These are phyloP conservation scores for Trichonephila clavipes DNA, from an alignment of 1,140 invertebrate species.

Conservation along the genomic window DNA sequence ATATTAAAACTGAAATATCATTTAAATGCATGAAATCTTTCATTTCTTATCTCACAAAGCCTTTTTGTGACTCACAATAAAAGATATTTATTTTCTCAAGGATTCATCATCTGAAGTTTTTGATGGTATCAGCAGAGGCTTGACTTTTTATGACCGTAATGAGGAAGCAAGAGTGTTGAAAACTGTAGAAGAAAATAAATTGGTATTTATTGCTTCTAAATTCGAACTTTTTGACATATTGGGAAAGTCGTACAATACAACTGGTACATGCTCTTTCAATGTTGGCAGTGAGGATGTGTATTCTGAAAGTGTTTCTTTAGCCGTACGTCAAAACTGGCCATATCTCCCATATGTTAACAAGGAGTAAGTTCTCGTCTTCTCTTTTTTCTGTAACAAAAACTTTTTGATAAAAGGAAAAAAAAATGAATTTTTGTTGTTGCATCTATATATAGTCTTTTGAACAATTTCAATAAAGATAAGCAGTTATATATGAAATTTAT, in stretches of 20 bases:
- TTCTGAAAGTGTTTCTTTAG: conserved; percentile 89
- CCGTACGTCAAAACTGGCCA: conserved; percentile 87
- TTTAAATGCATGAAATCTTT: background rate
- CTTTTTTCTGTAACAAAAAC: too few species aligned
- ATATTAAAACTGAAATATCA: background rate
- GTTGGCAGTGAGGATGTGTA: conserved; percentile 88
- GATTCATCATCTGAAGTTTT: conserved; percentile 30
- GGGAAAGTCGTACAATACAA: conserved; percentile 76
- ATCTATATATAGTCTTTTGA: too few species aligned
- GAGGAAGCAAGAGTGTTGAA: conserved; percentile 65
- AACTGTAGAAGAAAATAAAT: conserved; percentile 27
- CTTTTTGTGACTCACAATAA: background rate
- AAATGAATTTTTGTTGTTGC: too few species aligned
- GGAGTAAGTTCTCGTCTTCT: conserved; percentile 82
- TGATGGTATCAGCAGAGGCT: conserved; percentile 50
- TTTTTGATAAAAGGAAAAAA: too few species aligned
- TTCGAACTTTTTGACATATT: conserved; percentile 75
- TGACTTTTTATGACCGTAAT: conserved; percentile 63
- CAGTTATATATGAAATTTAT: too few species aligned
- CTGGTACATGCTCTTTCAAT: conserved; percentile 78
- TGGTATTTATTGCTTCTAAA: conserved; percentile 71
- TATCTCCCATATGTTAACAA: conserved; percentile 83
- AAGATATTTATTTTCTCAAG: background rate
- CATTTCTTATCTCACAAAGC: background rate
- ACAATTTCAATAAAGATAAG: too few species aligned